These are phyloP conservation scores for Acholoe squamosa DNA, from an alignment of 2,888 invertebrate genomes.

Conservation along the genomic window DNA sequence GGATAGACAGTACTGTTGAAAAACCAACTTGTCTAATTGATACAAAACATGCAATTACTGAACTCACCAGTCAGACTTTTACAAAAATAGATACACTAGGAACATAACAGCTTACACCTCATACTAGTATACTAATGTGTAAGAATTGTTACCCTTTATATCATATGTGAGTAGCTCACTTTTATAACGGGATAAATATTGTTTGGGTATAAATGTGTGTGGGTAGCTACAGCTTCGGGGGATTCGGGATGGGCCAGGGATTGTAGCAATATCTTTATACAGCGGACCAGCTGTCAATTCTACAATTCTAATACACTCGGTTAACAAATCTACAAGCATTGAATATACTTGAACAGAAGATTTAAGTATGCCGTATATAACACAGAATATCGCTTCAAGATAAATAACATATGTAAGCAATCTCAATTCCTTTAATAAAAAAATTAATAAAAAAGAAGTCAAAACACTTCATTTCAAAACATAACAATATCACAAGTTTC, in stretches of 20 bases:
- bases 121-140: background rate
- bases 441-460: background rate
- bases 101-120: background rate
- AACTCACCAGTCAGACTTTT: background rate
- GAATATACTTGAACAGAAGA: background rate
- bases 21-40: background rate
- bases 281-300: background rate
- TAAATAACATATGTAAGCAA: background rate
- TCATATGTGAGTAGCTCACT: background rate
- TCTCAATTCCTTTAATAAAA: background rate
- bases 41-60: background rate
- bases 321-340: background rate
- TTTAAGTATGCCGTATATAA: background rate
- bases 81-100: constrained; percentile 25
- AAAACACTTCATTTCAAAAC: constrained; percentile 6
- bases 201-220: background rate
- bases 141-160: constrained; percentile 28
- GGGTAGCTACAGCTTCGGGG: background rate
- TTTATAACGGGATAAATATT: background rate
- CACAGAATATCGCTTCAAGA: background rate
- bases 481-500: background rate
- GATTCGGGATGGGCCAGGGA: background rate
- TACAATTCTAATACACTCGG: background rate
- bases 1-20: background rate
- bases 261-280: constrained; percentile 5